Evolutionary conservation across 2,888 invertebrate species (phyloP).

Genomic region (Incurvaria masculella): DNA sequence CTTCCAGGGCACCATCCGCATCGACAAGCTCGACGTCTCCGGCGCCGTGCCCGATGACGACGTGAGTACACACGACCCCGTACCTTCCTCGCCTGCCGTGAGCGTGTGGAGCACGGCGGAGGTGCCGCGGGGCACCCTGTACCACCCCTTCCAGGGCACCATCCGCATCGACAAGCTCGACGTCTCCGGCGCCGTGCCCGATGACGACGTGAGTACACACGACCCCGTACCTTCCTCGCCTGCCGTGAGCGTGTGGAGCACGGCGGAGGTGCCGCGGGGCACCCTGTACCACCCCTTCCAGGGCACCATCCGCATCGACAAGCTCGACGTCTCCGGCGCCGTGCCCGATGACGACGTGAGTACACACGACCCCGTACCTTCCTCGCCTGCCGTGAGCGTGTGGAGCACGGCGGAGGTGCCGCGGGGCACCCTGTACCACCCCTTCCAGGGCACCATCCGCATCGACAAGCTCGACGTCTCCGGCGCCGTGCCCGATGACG

Average conservation of each 20-base stretch:
- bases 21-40: conserved; percentile 86
- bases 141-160: conserved; percentile 91
- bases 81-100: too few relatives aligned
- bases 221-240: too few relatives aligned
- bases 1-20: conserved; percentile 88
- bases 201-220: conserved; percentile 91
- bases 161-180: conserved; percentile 88
- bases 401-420: conserved; percentile 81
- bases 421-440: conserved; percentile 79
- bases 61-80: too few relatives aligned
- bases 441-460: conserved; percentile 89
- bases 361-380: too few relatives aligned
- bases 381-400: conserved; percentile 76
- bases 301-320: conserved; percentile 88
- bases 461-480: conserved; percentile 88
- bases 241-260: conserved; percentile 83
- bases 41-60: conserved; percentile 81
- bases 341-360: conserved; percentile 88
- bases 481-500: conserved; percentile 77
- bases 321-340: conserved; percentile 80
- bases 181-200: conserved; percentile 76
- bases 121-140: conserved; percentile 74
- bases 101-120: conserved; percentile 83
- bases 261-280: conserved; percentile 74
- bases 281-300: conserved; percentile 87